Base-by-base conservation (phyloP, 2,113 vertebrate species). In the Labrus mixtus region DNA sequence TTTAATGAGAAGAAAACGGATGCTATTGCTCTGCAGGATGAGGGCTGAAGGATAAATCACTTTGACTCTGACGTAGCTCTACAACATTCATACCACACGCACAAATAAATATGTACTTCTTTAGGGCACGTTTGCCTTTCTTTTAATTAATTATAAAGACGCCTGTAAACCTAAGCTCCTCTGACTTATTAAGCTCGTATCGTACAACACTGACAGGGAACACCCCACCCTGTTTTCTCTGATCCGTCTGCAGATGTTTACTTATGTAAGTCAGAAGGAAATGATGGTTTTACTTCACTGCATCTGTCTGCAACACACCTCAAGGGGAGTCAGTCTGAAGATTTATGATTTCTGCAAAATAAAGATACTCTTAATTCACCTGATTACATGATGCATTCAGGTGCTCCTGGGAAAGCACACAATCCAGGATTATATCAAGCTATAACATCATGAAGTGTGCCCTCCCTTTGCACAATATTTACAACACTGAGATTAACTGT, bases 181-280 rank as follows among this genome's bases (percentile, higher is more conserved):
- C 25, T 16, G 16, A 8, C 46, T 22, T 33, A 25, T 17, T 25
- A 45, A 56, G 1, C 23, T 56, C 22, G 41, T 50, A 71, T n/a
- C 19, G 25, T 25, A 25, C 53, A 16, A 60, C 41, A 46, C 54
- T 61, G 55, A 67, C 67, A 8, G 16, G 46, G 33, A 66, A 72
- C 62, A 51, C 39, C 37, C 46, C 13, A 1, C 22, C 25, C 22
- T 23, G 22, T 41, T 71, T 19, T 16, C 50, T 57, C 17, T 48
- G 50, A 69, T 56, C 25, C 10, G 54, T 54, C 19, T 15, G 23
- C 29, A 33, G 29, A 33, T 33, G 29, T 33, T 33, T 6, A 6
- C 29, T n/a, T n/a, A n/a, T n/a, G n/a, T n/a, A n/a, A n/a, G n/a
- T n/a, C n/a, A n/a, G n/a, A n/a, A n/a, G n/a, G n/a, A n/a, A n/a